Evolutionary conservation across 2,888 invertebrate species (phyloP).

Genomic region (Liposcelis brunnea): DNA sequence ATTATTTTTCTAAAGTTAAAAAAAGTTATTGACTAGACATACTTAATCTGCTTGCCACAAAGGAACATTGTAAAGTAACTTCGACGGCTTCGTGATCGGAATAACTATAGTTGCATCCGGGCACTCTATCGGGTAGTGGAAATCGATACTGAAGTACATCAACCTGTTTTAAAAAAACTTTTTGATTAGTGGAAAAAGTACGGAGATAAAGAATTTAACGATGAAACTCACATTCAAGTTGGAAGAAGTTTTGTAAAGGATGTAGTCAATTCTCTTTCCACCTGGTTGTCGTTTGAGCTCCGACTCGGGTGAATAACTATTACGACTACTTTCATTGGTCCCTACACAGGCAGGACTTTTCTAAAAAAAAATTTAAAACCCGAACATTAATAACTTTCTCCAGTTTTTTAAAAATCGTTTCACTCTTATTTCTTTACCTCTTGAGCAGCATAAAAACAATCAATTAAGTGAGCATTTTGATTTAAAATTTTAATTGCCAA

Average conservation of each 20-base stretch:
- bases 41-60: slow-evolving; percentile 13
- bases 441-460: slow-evolving; percentile 16
- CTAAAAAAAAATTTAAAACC: neutral
- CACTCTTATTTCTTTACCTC: slow-evolving; percentile 3
- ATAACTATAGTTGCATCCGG: slow-evolving; percentile 53
- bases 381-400: neutral
- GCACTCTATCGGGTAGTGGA: slow-evolving; percentile 57
- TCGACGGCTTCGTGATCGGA: slow-evolving; percentile 82
- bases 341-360: slow-evolving; percentile 26
- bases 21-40: slow-evolving; percentile 8
- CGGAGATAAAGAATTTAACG: slow-evolving; percentile 5
- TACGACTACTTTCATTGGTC: slow-evolving; percentile 64
- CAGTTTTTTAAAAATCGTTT: too few relatives aligned
- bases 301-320: slow-evolving; percentile 56
- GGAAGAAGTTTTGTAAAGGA: slow-evolving; percentile 42
- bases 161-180: slow-evolving; percentile 1
- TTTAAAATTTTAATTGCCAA: slow-evolving; percentile 38
- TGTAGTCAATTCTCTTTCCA: slow-evolving; percentile 87
- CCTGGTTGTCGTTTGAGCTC: slow-evolving; percentile 36
- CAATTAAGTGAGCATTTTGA: slow-evolving; percentile 18
- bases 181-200: slow-evolving; percentile 4
- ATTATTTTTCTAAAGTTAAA: slow-evolving; percentile 5
- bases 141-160: slow-evolving; percentile 1
- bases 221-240: slow-evolving; percentile 14
- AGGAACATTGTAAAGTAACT: slow-evolving; percentile 26